Base-by-base conservation (phyloP, 2,888 invertebrate species). In the Drosophila anomelani region DNA sequence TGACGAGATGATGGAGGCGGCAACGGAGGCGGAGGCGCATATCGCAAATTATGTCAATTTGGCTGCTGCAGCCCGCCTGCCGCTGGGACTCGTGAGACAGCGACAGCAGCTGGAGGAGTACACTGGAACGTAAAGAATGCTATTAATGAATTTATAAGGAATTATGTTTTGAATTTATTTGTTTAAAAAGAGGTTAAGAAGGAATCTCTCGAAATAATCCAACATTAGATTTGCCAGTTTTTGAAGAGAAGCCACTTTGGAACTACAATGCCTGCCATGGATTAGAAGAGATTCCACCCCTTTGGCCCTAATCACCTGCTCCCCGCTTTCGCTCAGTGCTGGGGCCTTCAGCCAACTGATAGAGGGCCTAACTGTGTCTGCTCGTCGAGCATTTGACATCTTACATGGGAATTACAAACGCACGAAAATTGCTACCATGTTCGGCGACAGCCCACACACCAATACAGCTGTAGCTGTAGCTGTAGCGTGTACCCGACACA, bases 361-460 rank as follows among this genome's bases (percentile, higher is more conserved):
- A 69, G 61, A 62, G 75, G 44, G 38, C 56, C 68, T 75, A 75
- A 75, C 76, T 73, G 70, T 53, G 59, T 64, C 58, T 66, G 58
- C 75, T 76, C 67, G 73, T 75, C 82, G 81, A 77, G 85, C 85
- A 70, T 85, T 86, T 88, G 89, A 88, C 85, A 79, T 78, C 83
- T 77, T 81, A 89, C 88, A 89, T 88, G 90, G 85, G 86, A 82
- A 86, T 89, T 86, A 83, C 88, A 87, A 81, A 81, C 84, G 89
- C 73, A 84, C 79, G 87, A 86, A 85, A 88, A 84, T 86, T 79
- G 87, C 77, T 83, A 79, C 84, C 88, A 83, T 79, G 83, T 83
- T 88, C 73, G 80, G 78, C 75, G 62, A 73, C 82, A 81, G 63
- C 61, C 82, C 49, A 59, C 53, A 53, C 58, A 73, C 57, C 54